Conservation (phyloP, 2,113 vertebrate genomes). For the Paracanthobrama guichenoti region DNA sequence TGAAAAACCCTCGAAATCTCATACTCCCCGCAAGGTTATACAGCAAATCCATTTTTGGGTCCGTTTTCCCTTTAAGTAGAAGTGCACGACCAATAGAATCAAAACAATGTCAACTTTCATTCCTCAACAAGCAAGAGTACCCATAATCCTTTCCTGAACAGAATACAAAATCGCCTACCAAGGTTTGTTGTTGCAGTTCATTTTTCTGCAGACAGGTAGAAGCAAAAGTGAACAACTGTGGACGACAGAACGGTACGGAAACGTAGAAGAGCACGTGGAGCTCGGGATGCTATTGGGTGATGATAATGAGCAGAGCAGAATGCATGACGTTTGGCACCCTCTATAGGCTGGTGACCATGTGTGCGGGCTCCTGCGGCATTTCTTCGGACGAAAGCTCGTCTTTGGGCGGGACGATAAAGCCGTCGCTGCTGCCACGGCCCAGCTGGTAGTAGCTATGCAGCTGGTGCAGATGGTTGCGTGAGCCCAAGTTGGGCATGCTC, state of each 20-base stretch:
- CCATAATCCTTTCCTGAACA: constrained; percentile 11
- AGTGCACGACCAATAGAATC: constrained; percentile 65
- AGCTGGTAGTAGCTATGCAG: constrained; percentile 97
- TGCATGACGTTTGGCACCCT: constrained; percentile 57
- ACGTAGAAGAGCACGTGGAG: constrained; percentile 58
- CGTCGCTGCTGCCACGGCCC: constrained; percentile 94
- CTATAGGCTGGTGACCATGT: constrained; percentile 99
- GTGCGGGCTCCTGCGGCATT: constrained; percentile 82
- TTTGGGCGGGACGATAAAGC: constrained; percentile 91
- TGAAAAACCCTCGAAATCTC: constrained; percentile 75
- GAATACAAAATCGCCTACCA: constrained; percentile 39
- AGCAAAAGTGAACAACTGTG: constrained; percentile 85
- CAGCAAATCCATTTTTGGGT: constrained; percentile 48
- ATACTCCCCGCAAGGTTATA: constrained; percentile 67
- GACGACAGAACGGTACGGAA: constrained; percentile 78
- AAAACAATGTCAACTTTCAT: constrained; percentile 71
- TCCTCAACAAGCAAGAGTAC: background rate
- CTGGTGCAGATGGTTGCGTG: constrained; percentile 90
- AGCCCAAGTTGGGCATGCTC: constrained; percentile 98
- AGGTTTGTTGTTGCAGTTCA: background rate
- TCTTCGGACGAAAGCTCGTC: constrained; percentile 85
- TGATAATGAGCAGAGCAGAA: constrained; percentile 57
- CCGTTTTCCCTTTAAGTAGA: constrained; percentile 62
- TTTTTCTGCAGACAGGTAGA: constrained; percentile 61
- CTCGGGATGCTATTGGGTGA: constrained; percentile 43